These are phyloP conservation scores for Plumapathes pennacea DNA, from an alignment of 92 coral and sea anemone genomes.

Conservation along the genomic window DNA sequence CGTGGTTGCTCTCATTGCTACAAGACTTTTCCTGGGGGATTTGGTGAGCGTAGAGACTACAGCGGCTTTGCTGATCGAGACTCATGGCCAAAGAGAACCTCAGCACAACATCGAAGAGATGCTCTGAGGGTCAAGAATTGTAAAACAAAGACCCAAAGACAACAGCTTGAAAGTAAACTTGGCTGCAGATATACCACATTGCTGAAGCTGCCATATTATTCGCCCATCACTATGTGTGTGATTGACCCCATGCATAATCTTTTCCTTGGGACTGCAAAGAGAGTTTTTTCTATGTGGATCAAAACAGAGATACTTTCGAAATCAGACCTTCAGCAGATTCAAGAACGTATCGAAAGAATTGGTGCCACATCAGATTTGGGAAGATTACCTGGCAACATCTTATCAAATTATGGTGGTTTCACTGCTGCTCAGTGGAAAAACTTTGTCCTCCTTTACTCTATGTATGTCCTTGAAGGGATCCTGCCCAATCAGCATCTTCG, in stretches of 20 bases:
- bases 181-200: constrained; percentile 23
- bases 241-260: constrained; percentile 41
- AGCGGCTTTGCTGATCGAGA: constrained; percentile 44
- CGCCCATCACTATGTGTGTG: constrained; percentile 18
- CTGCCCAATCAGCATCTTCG: constrained; percentile 3
- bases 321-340: not conserved
- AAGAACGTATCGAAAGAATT: constrained; percentile 1
- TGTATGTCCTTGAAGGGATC: constrained; percentile 13
- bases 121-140: constrained; percentile 32
- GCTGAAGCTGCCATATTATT: constrained; percentile 33
- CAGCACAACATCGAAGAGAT: constrained; percentile 27
- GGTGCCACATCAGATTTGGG: constrained; percentile 16
- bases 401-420: constrained; percentile 18
- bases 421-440: constrained; percentile 21
- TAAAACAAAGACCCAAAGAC: constrained; percentile 11
- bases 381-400: constrained; percentile 6
- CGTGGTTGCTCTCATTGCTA: constrained; percentile 50
- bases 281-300: constrained; percentile 6
- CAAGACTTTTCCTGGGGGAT: constrained; percentile 37
- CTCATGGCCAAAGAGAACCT: constrained; percentile 30
- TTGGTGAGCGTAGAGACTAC: constrained; percentile 37
- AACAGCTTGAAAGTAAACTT: constrained; percentile 27
- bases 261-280: constrained; percentile 12
- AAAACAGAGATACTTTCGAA: not conserved
- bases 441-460: constrained; percentile 12